These are phyloP conservation scores for Ispidina lecontei DNA, from an alignment of 2,797 vertebrate genomes.

Conservation along the genomic window DNA sequence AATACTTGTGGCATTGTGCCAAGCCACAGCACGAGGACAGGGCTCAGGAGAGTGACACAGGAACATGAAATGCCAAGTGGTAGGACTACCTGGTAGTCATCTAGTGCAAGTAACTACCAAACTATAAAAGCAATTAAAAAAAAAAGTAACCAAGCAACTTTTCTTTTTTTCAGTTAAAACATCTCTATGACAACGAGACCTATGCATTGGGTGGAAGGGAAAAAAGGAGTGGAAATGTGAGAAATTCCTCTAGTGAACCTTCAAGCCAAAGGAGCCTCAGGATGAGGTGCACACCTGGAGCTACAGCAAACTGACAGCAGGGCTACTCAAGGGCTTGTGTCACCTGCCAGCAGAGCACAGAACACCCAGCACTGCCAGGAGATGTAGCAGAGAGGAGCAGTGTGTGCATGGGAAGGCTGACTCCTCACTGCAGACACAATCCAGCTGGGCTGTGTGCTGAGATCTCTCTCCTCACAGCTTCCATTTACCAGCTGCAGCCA, in stretches of 20 bases:
- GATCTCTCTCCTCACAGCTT: not conserved
- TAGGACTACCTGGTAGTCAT: conserved; percentile 3
- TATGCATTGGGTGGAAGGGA: not conserved
- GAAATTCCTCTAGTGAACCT: not conserved
- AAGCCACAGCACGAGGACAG: conserved; percentile 23
- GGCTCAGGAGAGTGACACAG: conserved; percentile 30
- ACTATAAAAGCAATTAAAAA: not conserved
- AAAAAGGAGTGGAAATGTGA: not conserved
- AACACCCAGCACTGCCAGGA: not conserved
- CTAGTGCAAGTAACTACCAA: conserved; percentile 24
- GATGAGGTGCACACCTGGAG: not conserved
- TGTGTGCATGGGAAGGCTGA: not conserved
- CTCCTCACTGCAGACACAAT: not conserved
- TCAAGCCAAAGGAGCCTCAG: not conserved
- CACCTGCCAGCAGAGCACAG: not conserved
- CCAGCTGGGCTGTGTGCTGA: not conserved
- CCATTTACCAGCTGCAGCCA: not conserved
- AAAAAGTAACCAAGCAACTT: not conserved
- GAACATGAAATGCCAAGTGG: conserved; percentile 12
- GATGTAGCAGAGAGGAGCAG: not conserved
- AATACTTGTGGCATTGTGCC: conserved; percentile 22
- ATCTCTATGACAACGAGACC: not conserved
- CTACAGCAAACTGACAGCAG: not conserved
- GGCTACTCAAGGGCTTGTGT: not conserved
- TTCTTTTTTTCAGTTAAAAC: not conserved